Conservation (phyloP, 2,797 vertebrate genomes). For the Remorina albescens region DNA sequence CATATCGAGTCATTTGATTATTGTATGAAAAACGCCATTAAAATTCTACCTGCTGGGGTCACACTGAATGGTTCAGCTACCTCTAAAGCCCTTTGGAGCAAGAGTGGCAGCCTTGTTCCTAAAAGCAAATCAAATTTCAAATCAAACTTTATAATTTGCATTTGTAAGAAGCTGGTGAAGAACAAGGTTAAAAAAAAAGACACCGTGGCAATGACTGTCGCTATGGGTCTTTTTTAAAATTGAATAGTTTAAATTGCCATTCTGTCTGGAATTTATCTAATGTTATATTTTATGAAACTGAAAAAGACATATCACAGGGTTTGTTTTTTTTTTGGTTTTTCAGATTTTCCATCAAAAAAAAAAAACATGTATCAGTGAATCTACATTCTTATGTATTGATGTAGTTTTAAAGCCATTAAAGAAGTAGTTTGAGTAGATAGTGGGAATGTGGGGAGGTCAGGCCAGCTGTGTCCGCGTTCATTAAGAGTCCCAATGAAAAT, state of each 20-base stretch:
- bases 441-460: slow-evolving; percentile 69
- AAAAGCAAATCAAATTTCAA: slow-evolving; percentile 76
- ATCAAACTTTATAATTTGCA: slow-evolving; percentile 75
- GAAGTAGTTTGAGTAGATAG: slow-evolving; percentile 70
- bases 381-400: slow-evolving; percentile 52
- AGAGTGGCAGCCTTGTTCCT: slow-evolving; percentile 56
- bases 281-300: slow-evolving; percentile 29
- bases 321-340: too few species aligned
- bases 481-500: slow-evolving; percentile 68
- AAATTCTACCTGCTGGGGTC: slow-evolving; percentile 76
- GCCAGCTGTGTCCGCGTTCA: slow-evolving; percentile 66
- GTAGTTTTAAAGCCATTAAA: slow-evolving; percentile 71
- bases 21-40: slow-evolving; percentile 78
- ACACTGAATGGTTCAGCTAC: slow-evolving; percentile 67
- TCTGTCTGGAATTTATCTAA: slow-evolving; percentile 41
- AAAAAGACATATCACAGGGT: slow-evolving; percentile 31
- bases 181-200: slow-evolving; percentile 66
- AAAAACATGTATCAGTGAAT: slow-evolving; percentile 57
- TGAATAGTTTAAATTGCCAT: slow-evolving; percentile 44
- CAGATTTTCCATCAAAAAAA: slow-evolving; percentile 38
- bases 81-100: slow-evolving; percentile 64
- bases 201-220: slow-evolving; percentile 22
- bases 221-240: slow-evolving; percentile 28
- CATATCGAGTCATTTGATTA: slow-evolving; percentile 78
- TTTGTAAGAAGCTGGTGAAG: slow-evolving; percentile 59